Evolutionary conservation across 2,797 vertebrate species (phyloP).

Genomic region (Catharus ustulatus): DNA sequence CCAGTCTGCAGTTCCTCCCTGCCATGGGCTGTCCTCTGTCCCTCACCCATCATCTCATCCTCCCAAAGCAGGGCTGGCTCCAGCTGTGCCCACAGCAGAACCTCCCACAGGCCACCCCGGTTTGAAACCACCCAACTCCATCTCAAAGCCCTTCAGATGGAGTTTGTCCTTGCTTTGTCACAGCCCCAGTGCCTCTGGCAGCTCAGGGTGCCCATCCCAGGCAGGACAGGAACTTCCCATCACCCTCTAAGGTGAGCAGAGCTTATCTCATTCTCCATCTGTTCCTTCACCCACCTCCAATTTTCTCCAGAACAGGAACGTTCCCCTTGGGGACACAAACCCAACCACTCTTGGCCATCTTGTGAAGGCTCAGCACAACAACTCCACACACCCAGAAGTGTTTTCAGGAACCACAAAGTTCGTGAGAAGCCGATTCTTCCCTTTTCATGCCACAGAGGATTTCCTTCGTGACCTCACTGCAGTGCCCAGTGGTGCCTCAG

Average conservation of each 20-base stretch:
- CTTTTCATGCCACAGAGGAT: background rate
- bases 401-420: background rate
- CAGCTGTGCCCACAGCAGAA: background rate
- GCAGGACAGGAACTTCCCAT: background rate
- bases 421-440: background rate
- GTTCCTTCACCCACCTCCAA: background rate
- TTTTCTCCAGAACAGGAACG: rapidly evolving
- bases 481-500: background rate
- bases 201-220: background rate
- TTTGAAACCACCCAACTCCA: rapidly evolving
- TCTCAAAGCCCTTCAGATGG: rapidly evolving
- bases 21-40: rapidly evolving
- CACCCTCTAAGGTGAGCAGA: background rate
- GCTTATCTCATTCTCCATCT: background rate
- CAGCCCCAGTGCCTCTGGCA: rapidly evolving
- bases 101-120: background rate
- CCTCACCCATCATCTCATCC: rapidly evolving
- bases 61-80: background rate
- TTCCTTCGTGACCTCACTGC: rapidly evolving
- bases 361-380: rapidly evolving
- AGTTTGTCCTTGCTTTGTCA: rapidly evolving
- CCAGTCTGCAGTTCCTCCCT: background rate
- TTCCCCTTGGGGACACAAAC: background rate
- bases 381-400: background rate
- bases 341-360: rapidly evolving